These are phyloP conservation scores for Onthophagus taurus DNA, from an alignment of 1,140 invertebrate species.

Conservation along the genomic window DNA sequence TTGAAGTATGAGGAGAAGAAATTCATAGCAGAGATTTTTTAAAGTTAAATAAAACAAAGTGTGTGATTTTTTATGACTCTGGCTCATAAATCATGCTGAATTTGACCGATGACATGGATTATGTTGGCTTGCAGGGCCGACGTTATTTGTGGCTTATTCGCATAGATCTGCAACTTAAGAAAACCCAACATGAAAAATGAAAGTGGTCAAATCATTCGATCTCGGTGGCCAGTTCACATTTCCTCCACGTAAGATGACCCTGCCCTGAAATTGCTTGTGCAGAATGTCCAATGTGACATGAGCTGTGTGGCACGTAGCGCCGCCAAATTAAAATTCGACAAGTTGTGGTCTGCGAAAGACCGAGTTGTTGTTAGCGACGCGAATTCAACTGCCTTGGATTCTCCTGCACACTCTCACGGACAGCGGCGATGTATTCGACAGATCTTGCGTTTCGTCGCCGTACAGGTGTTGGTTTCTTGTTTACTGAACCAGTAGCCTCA, in stretches of 20 bases:
- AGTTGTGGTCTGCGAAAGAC: constrained; percentile 15
- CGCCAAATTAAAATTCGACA: constrained; percentile 17
- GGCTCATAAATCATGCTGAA: constrained; percentile 16
- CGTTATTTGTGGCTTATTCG: not conserved
- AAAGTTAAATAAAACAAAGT: too few relatives aligned
- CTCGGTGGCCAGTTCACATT: too few relatives aligned
- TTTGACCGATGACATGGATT: constrained; percentile 7
- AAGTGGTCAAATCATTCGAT: too few relatives aligned
- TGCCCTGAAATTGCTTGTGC: too few relatives aligned
- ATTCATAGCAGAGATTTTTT: too few relatives aligned
- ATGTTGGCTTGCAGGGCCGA: constrained; percentile 2
- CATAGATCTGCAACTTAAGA: constrained; percentile 2
- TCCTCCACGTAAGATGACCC: too few relatives aligned
- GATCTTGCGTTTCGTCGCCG: constrained; percentile 13
- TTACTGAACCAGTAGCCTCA: too few relatives aligned
- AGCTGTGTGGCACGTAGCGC: constrained; percentile 19
- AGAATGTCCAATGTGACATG: constrained; percentile 16
- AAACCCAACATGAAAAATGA: constrained; percentile 3
- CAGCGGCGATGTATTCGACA: constrained; percentile 18
- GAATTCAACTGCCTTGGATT: constrained; percentile 18
- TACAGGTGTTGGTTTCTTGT: too few relatives aligned
- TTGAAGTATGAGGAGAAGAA: too few relatives aligned
- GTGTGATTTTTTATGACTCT: constrained; percentile 11
- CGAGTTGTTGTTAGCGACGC: constrained; percentile 15
- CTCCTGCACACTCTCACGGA: constrained; percentile 19